phyloP scores from a whole-genome alignment of 1,140 invertebrate species.

The Drosophila ironensis region DNA sequence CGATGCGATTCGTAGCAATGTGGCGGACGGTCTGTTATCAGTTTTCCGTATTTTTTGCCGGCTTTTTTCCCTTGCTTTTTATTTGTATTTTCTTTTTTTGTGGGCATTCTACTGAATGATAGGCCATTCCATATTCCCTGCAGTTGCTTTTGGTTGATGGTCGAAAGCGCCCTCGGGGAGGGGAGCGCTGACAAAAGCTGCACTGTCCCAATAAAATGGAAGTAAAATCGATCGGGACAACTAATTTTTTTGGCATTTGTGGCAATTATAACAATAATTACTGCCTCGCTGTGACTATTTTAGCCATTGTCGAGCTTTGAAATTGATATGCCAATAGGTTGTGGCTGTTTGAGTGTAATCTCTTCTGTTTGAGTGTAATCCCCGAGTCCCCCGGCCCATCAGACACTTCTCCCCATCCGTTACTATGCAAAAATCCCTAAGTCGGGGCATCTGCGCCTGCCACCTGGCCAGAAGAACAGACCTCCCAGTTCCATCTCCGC shows the following conservation, averaged over 20 bases:
- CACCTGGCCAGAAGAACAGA: constrained; percentile 55
- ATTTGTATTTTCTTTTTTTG: neutral
- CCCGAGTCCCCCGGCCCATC: constrained; percentile 38
- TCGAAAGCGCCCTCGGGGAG: neutral
- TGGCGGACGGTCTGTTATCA: constrained; percentile 61
- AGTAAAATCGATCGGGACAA: too few relatives aligned
- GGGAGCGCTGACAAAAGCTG: constrained; percentile 46
- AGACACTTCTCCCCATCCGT: constrained; percentile 54
- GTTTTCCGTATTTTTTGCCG: constrained; percentile 29
- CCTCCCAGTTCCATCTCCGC: neutral
- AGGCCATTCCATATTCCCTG: constrained; percentile 8
- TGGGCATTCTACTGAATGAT: constrained; percentile 5
- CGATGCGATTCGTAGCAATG: constrained; percentile 24
- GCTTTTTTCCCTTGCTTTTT: neutral
- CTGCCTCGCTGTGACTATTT: too few relatives aligned
- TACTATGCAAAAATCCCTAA: constrained; percentile 55
- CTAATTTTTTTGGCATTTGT: too few relatives aligned
- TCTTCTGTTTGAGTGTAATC: constrained; percentile 19
- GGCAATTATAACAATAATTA: too few relatives aligned
- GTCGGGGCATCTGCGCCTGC: constrained; percentile 60
- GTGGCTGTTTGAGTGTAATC: neutral
- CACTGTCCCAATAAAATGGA: constrained; percentile 7
- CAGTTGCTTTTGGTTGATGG: too few relatives aligned
- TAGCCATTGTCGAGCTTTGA: too few relatives aligned
- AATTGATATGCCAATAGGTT: too few relatives aligned